A percentile compares a stretch with the other conserved stretches of the same genome.
Evolutionary conservation across 2,888 invertebrate species (phyloP).

Genomic region (Exocentrus adspersus): DNA sequence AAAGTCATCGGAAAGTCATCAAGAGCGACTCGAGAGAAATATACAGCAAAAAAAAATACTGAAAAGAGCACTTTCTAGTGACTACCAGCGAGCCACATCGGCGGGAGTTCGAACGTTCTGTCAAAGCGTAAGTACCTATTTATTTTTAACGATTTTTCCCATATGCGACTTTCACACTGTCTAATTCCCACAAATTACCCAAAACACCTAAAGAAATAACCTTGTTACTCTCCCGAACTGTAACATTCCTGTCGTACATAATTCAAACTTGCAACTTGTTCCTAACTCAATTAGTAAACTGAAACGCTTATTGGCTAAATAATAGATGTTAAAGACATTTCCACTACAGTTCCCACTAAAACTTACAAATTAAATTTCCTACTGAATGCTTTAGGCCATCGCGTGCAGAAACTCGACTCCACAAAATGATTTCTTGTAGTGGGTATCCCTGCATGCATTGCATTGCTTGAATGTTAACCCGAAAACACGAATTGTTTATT

Average conservation of each 20-base stretch:
- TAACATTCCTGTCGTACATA: neutral
- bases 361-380: slow-evolving; percentile 3
- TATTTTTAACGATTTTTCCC: no score
- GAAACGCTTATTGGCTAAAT: neutral
- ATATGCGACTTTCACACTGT: no score
- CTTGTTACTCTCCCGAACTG: neutral
- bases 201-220: no score
- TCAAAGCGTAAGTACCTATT: no score
- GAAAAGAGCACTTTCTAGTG: no score
- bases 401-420: neutral
- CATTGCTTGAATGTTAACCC: neutral
- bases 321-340: neutral
- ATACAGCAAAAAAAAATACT: no score
- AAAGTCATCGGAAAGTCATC: no score
- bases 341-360: neutral
- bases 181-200: no score
- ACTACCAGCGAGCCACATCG: no score
- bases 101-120: no score
- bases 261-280: neutral
- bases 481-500: neutral
- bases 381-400: neutral
- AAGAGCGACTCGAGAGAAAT: no score
- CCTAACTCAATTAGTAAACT: neutral
- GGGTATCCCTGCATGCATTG: neutral
- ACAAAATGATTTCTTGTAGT: neutral